Percentiles rank a stretch among this genome's conserved stretches.
Evolutionary conservation across 2,888 invertebrate genomes (phyloP).

Genomic region (Eutolmus rufibarbis): DNA sequence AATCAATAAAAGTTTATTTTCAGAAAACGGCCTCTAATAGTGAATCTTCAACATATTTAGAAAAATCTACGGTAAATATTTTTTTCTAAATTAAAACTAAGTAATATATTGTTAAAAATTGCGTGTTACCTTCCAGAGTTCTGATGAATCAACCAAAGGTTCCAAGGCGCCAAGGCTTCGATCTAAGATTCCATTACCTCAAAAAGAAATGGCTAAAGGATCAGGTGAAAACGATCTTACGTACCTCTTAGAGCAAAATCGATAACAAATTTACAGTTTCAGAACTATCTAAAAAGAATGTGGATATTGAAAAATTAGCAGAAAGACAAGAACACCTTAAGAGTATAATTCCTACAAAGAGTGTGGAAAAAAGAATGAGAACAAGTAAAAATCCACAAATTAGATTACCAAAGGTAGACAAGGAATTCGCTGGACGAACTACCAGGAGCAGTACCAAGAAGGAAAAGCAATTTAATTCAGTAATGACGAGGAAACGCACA

Average conservation of each 20-base stretch:
- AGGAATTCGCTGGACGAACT: not conserved
- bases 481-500: conserved; percentile 29
- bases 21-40: not conserved
- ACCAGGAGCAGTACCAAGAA: conserved; percentile 40
- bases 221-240: not conserved
- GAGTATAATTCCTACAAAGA: not conserved
- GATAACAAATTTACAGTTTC: conserved; percentile 38
- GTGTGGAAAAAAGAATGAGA: conserved; percentile 20
- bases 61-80: not conserved
- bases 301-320: not conserved
- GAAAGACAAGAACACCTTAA: not conserved
- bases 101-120: not conserved
- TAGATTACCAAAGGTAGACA: not conserved
- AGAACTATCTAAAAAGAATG: conserved; percentile 3
- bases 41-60: not conserved
- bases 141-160: not conserved
- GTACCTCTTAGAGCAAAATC: not conserved
- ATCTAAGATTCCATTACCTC: not conserved
- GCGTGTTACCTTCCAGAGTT: not conserved
- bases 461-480: not conserved
- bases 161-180: not conserved
- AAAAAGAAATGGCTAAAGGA: not conserved
- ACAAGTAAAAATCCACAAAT: not conserved
- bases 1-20: not conserved
- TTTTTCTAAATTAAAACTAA: not conserved